Conservation (phyloP, 2,797 vertebrate species). For the Cyclopterus lumpus region DNA sequence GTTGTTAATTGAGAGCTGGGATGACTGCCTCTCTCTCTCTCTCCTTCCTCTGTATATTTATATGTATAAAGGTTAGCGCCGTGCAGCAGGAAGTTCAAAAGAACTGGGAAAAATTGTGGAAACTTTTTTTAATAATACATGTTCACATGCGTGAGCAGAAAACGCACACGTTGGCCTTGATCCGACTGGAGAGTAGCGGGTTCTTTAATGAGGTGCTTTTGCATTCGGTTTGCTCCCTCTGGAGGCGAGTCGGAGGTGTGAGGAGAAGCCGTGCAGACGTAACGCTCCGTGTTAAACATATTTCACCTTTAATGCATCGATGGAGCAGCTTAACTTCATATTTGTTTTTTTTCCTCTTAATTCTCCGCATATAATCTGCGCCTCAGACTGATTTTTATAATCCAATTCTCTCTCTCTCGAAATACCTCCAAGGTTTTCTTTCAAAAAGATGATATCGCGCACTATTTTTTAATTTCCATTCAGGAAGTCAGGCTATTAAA, state of each 20-base stretch:
- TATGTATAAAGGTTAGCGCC: conserved; percentile 38
- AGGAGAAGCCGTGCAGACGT: conserved; percentile 29
- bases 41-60: conserved; percentile 21
- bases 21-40: conserved; percentile 23
- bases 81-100: conserved; percentile 19
- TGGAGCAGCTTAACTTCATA: neutral
- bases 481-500: conserved; percentile 44
- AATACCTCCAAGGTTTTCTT: conserved; percentile 49
- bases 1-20: conserved; percentile 62
- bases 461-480: conserved; percentile 35
- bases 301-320: no score
- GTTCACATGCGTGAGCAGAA: neutral
- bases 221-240: conserved; percentile 2
- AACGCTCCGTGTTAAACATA: no score
- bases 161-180: neutral
- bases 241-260: conserved; percentile 19
- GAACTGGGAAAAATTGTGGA: conserved; percentile 1
- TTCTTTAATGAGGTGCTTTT: conserved; percentile 45
- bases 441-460: conserved; percentile 46
- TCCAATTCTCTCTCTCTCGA: conserved; percentile 49
- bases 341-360: neutral
- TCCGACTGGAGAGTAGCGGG: conserved; percentile 32
- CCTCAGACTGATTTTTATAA: conserved; percentile 56
- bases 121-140: conserved; percentile 8
- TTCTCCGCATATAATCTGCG: conserved; percentile 15